A percentile compares a stretch with the other conserved stretches of the same genome.
phyloP scores from a whole-genome alignment of 1,140 invertebrate genomes.

The Drosophila prosaltans region DNA sequence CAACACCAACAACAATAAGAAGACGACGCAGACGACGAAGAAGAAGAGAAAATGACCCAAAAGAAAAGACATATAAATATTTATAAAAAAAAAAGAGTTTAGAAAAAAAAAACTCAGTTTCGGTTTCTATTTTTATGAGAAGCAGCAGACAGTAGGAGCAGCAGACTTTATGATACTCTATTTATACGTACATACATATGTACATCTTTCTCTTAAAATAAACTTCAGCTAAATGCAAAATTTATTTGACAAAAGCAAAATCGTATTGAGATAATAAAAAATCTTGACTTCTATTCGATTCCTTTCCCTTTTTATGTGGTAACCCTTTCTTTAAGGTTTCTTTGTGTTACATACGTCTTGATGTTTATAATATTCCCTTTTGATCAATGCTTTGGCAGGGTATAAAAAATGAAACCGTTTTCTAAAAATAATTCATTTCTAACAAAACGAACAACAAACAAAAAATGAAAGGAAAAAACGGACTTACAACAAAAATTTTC shows the following conservation, averaged over 20 bases:
- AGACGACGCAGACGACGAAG: constrained; percentile 17
- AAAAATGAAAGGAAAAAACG: constrained; percentile 60
- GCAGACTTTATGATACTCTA: not conserved
- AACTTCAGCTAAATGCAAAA: too few species aligned
- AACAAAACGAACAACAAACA: constrained; percentile 14
- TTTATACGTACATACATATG: too few species aligned
- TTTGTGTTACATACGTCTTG: too few species aligned
- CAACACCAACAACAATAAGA: constrained; percentile 28
- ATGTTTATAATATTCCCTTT: too few species aligned
- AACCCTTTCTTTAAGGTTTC: too few species aligned
- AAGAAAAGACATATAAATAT: constrained; percentile 29
- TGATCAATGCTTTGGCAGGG: not conserved
- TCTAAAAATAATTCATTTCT: constrained; percentile 72
- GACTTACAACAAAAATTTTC: constrained; percentile 1
- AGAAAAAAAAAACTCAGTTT: constrained; percentile 17
- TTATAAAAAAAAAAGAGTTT: constrained; percentile 31
- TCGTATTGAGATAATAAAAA: too few species aligned
- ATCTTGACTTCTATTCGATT: too few species aligned
- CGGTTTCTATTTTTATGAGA: constrained; percentile 50
- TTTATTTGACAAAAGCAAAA: too few species aligned
- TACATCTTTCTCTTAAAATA: too few species aligned
- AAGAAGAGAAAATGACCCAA: constrained; percentile 19
- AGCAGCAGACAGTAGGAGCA: constrained; percentile 5
- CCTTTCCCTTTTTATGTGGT: not conserved
- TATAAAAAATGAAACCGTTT: constrained; percentile 70